These are phyloP conservation scores for Otus sunia DNA, from an alignment of 2,113 vertebrate genomes.

Conservation along the genomic window DNA sequence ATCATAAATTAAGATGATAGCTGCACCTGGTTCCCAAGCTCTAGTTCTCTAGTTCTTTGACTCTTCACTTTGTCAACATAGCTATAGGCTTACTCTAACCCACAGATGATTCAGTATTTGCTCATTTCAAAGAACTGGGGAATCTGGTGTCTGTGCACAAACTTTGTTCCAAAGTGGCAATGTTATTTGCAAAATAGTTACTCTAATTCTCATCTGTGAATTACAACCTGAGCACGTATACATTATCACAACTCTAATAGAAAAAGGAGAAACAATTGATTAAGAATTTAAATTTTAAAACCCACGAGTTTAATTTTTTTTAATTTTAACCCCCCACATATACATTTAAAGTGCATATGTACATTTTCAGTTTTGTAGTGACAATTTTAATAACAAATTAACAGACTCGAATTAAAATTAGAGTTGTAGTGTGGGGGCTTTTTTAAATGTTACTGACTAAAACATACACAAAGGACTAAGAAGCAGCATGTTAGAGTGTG, in stretches of 20 bases:
- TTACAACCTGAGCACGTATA: neutral
- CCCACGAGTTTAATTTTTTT: neutral
- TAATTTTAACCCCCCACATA: neutral
- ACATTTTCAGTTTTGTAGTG: neutral
- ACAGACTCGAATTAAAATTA: neutral
- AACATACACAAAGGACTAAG: neutral
- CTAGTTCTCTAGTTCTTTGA: neutral
- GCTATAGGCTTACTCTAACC: neutral
- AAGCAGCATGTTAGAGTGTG: neutral
- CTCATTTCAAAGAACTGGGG: neutral
- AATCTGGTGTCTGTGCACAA: neutral
- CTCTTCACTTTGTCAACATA: neutral
- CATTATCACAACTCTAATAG: neutral
- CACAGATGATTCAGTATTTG: neutral
- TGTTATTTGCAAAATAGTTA: neutral
- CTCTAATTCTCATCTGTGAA: neutral
- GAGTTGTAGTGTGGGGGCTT: neutral
- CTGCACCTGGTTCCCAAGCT: neutral
- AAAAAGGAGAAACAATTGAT: neutral
- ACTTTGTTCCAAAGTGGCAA: neutral
- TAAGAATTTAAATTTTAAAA: neutral
- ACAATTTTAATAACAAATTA: neutral
- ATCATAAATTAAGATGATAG: neutral
- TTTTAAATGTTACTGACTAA: neutral
- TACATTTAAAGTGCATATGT: neutral